These are phyloP conservation scores for Colius striatus DNA, from an alignment of 2,113 vertebrate genomes.

Conservation along the genomic window DNA sequence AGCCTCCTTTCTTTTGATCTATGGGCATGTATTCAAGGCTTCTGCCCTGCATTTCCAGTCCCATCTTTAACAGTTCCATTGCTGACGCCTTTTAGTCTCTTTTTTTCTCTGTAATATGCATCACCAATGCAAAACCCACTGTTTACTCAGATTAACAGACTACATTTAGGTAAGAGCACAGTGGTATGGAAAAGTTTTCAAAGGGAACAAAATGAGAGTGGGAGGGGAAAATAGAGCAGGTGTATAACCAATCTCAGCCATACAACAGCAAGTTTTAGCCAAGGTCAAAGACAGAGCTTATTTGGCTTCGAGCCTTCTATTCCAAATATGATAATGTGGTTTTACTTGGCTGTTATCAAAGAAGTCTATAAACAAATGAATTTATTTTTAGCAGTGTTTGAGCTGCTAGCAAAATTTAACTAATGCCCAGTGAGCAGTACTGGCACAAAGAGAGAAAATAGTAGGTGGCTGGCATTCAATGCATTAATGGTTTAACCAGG, in stretches of 20 bases:
- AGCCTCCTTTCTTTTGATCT: neutral
- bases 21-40: fast-evolving
- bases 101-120: neutral
- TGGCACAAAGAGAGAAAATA: neutral
- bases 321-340: neutral
- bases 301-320: neutral
- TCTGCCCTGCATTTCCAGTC: neutral
- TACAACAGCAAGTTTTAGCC: neutral
- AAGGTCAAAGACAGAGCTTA: neutral
- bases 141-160: too few relatives aligned
- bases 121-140: too few relatives aligned
- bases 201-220: neutral
- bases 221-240: neutral
- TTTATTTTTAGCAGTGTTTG: slow-evolving; percentile 28
- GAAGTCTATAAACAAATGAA: slow-evolving; percentile 5
- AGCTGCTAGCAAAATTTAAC: slow-evolving; percentile 15
- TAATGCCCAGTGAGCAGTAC: neutral
- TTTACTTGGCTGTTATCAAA: slow-evolving; percentile 29
- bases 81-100: neutral
- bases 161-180: neutral
- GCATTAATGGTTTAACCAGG: neutral
- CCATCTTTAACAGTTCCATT: neutral
- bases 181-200: neutral
- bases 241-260: neutral
- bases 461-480: neutral